phyloP scores from a whole-genome alignment of 2,888 invertebrate genomes.

The Aphodius granarius region DNA sequence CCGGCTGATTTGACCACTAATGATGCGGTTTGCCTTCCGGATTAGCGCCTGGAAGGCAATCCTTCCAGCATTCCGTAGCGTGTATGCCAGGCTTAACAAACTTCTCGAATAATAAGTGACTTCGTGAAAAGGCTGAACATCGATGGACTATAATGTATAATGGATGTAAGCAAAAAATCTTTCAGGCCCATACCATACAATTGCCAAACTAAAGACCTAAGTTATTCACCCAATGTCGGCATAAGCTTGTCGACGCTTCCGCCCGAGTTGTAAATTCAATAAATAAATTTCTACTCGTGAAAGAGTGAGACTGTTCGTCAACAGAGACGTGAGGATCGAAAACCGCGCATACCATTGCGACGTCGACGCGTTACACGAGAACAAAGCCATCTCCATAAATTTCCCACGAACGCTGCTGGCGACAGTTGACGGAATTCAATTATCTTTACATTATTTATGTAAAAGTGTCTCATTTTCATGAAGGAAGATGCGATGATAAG shows the following conservation, averaged over 20 bases:
- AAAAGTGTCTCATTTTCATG: constrained; percentile 3
- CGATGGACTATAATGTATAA: no score
- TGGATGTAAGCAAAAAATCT: no score
- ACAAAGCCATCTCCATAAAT: background rate
- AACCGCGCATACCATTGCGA: background rate
- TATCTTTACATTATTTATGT: constrained; percentile 10
- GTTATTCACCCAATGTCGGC: background rate
- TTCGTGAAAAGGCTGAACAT: no score
- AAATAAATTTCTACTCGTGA: background rate
- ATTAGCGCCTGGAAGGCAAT: no score
- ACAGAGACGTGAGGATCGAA: background rate
- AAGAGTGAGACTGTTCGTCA: background rate
- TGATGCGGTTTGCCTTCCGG: no score
- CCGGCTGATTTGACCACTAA: no score
- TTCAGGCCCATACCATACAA: no score
- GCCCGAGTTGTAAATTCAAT: background rate
- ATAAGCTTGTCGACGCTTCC: background rate
- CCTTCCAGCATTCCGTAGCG: no score
- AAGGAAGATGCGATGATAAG: constrained; percentile 6
- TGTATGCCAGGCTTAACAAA: no score
- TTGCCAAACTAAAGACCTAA: background rate
- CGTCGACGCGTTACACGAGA: background rate
- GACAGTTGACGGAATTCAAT: constrained; percentile 6
- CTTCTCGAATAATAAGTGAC: no score
- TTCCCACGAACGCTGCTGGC: background rate